phyloP scores from a whole-genome alignment of 2,888 invertebrate species.

The Agrochola macilenta region DNA sequence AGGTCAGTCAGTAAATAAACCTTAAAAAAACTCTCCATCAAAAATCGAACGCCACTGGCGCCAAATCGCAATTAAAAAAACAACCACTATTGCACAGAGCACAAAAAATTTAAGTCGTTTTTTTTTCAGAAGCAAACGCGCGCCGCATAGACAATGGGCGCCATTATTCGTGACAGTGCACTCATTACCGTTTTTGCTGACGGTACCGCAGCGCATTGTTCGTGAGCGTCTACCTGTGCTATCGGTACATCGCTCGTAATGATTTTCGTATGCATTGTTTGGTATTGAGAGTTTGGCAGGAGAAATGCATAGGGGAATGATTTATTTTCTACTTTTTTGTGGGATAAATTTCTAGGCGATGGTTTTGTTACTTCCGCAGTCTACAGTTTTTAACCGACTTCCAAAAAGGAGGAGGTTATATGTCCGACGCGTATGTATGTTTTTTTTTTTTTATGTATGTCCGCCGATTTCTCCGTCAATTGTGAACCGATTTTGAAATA shows the following conservation, averaged over 20 bases:
- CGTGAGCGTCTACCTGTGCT: conserved; percentile 85
- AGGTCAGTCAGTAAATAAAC: not conserved
- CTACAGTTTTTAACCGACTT: too few species aligned
- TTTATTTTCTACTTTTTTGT: conserved; percentile 44
- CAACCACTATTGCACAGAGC: conserved; percentile 68
- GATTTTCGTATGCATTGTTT: conserved; percentile 65
- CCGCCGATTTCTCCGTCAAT: too few species aligned
- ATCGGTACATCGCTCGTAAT: conserved; percentile 76
- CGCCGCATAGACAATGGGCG: conserved; percentile 85
- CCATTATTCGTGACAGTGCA: conserved; percentile 86
- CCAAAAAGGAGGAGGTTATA: too few species aligned
- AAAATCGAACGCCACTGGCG: conserved; percentile 62
- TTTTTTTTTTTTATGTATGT: too few species aligned
- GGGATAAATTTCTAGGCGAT: not conserved
- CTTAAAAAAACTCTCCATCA: conserved; percentile 32
- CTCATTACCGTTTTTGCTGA: conserved; percentile 88
- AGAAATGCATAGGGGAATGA: conserved; percentile 49
- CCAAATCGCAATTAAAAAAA: conserved; percentile 66
- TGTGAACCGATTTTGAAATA: too few species aligned
- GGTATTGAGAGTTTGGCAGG: conserved; percentile 50
- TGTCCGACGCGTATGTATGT: too few species aligned
- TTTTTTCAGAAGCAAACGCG: conserved; percentile 74
- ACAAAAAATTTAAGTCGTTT: conserved; percentile 70
- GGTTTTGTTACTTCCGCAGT: conserved; percentile 37
- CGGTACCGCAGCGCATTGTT: conserved; percentile 78